A percentile compares a stretch with the other conserved stretches of the same genome.
Evolutionary conservation across 2,113 vertebrate species (phyloP).

Genomic region (Dipodomys merriami): DNA sequence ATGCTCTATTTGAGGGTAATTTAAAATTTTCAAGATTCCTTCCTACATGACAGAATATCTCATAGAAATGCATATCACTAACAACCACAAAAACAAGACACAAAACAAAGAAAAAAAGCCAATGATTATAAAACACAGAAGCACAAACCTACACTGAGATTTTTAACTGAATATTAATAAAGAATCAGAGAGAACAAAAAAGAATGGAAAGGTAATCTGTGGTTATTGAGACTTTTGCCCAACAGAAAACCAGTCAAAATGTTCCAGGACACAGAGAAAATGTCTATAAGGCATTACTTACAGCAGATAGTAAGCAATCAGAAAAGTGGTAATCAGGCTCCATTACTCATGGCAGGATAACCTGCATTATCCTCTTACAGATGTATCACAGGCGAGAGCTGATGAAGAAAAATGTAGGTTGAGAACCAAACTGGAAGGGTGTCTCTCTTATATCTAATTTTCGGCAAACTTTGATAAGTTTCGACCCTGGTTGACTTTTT

Average conservation of each 20-base stretch:
- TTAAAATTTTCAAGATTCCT: conserved; percentile 31
- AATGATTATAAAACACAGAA: not conserved
- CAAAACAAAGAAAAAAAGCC: not conserved
- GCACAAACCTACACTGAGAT: conserved; percentile 9
- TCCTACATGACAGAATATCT: conserved; percentile 40
- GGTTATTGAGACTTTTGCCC: conserved; percentile 6
- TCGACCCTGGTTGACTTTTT: not conserved
- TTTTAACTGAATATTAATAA: conserved; percentile 48
- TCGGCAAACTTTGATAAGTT: conserved; percentile 28
- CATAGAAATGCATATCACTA: not conserved
- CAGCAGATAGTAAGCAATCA: conserved; percentile 15
- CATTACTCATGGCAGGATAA: conserved; percentile 47
- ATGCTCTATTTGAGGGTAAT: not conserved
- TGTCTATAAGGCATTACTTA: not conserved
- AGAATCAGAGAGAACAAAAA: conserved; percentile 21
- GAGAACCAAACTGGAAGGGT: conserved; percentile 1
- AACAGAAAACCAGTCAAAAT: conserved; percentile 47
- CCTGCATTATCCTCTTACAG: conserved; percentile 39
- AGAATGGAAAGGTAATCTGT: conserved; percentile 33
- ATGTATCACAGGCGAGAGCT: not conserved
- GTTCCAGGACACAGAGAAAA: not conserved
- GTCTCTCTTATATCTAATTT: conserved; percentile 47
- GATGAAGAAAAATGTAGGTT: conserved; percentile 54
- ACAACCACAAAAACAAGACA: not conserved
- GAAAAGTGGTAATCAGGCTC: conserved; percentile 22